Evolutionary conservation across 2,888 invertebrate species (phyloP), one percentile per base, ranked within the genome.

Genomic region (Plebejus argus): DNA sequence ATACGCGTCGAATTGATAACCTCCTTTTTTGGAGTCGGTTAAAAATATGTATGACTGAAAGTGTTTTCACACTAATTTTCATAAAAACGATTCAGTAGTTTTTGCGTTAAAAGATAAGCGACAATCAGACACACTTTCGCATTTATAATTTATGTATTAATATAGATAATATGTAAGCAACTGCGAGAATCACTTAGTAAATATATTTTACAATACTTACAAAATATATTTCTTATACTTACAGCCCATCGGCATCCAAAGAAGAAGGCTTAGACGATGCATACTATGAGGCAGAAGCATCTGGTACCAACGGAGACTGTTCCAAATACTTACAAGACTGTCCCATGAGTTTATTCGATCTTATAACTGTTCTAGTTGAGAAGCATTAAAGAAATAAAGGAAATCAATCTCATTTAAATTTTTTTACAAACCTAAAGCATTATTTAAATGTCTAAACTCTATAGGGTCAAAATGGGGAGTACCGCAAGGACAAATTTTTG

Each of bases 291-390:
- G 96, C 96, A 0, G 96, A 96, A 84, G 85, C 90, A 23, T 91
- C 90, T 80, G 96, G 96, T 15, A 90, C 89, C 76, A 88, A 87
- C 77, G 94, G 94, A 0, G 91, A 93, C 86, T 96, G 96, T 81
- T 91, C 92, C 81, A 90, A 92, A 81, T 96, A 96, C 85, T 83
- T 92, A 35, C 91, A 94, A 78, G 86, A 88, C 78, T 96, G 96
- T 83, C 95, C 95, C 15, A 88, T 94, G 85, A 96, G 96, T 85
- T 87, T 96, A 78, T 95, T 96, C 81, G 95, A 96, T 86, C 86
- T 95, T 81, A 94, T 96, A 84, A 93, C 93, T 0, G 81, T 88
- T 77, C 85, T 93, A 0, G 91, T 92, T n/a, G 91, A 93, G 76
- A 84, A 82, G 23, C 86, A 86, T 79, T 82, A 81, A 79, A 80